phyloP scores from a whole-genome alignment of 2,888 invertebrate species.

The Sceliomorpha sp. region DNA sequence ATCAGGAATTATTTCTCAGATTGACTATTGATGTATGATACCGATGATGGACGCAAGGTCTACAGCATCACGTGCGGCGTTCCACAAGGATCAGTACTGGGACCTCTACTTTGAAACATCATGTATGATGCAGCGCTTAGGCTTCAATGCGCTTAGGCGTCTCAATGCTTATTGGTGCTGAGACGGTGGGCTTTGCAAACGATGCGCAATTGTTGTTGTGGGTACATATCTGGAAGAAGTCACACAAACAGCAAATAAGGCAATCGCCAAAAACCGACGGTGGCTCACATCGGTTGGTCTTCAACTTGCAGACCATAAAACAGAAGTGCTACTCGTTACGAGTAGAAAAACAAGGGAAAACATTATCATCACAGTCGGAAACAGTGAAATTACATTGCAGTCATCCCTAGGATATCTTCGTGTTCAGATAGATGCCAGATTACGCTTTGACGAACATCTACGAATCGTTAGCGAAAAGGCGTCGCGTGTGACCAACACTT shows the following conservation, averaged over 20 bases:
- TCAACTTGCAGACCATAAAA: no score
- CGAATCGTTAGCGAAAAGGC: conserved; percentile 1
- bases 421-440: conserved; percentile 32
- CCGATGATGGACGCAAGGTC: no score
- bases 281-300: conserved; percentile 5
- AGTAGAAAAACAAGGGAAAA: conserved; percentile 18
- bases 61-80: no score
- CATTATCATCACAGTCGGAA: conserved; percentile 35
- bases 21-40: neutral
- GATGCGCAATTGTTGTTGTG: conserved; percentile 28
- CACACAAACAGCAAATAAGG: conserved; percentile 15
- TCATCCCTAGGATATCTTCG: conserved; percentile 48
- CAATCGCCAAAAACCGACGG: conserved; percentile 14
- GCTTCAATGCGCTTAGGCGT: no score
- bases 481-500: neutral
- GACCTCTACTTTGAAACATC: neutral
- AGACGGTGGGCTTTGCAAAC: conserved; percentile 44
- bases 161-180: no score
- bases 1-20: neutral
- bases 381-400: conserved; percentile 15
- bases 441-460: conserved; percentile 9
- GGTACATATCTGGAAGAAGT: conserved; percentile 6
- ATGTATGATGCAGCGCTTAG: no score
- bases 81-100: no score
- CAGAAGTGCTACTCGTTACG: conserved; percentile 32